phyloP scores from a whole-genome alignment of 2,797 vertebrate genomes.

The Holocentrus rufus region DNA sequence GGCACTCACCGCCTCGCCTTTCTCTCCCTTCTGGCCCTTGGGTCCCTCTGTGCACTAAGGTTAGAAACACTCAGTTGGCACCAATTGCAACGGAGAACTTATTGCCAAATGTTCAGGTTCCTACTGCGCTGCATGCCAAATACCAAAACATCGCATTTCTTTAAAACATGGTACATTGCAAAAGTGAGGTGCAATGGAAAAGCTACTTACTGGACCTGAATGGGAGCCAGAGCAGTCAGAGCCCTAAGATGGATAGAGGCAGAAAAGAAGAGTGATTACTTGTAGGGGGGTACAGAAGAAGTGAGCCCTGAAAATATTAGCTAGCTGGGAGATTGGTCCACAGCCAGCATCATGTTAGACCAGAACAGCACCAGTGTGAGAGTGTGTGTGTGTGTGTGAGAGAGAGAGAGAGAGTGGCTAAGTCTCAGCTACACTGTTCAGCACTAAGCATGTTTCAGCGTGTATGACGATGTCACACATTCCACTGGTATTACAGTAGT shows the following conservation, averaged over 20 bases:
- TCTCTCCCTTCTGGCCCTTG: conserved; percentile 80
- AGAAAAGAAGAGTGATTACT: conserved; percentile 41
- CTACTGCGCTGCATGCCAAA: conserved; percentile 45
- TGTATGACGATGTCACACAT: conserved; percentile 55
- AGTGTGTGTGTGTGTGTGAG: not conserved
- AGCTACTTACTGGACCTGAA: conserved; percentile 76
- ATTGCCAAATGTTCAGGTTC: conserved; percentile 33
- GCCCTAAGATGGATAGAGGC: conserved; percentile 63
- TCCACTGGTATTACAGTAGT: conserved; percentile 37
- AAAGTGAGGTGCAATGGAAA: conserved; percentile 42
- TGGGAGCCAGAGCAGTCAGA: conserved; percentile 70
- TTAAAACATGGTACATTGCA: not conserved
- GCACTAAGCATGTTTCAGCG: conserved; percentile 51
- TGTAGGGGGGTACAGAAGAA: conserved; percentile 25
- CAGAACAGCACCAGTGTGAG: conserved; percentile 13
- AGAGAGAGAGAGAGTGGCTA: not conserved
- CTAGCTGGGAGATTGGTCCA: conserved; percentile 33
- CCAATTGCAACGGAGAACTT: conserved; percentile 47
- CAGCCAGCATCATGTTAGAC: conserved; percentile 36
- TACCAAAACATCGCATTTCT: conserved; percentile 38
- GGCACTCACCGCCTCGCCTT: conserved; percentile 79
- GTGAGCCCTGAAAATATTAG: conserved; percentile 33
- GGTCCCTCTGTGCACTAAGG: conserved; percentile 72
- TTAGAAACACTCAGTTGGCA: conserved; percentile 72
- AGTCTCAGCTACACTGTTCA: conserved; percentile 1